Percentiles rank a stretch among this genome's conserved stretches.
Conservation (phyloP, 2,888 invertebrate genomes). For the Drosophila ustulata region DNA sequence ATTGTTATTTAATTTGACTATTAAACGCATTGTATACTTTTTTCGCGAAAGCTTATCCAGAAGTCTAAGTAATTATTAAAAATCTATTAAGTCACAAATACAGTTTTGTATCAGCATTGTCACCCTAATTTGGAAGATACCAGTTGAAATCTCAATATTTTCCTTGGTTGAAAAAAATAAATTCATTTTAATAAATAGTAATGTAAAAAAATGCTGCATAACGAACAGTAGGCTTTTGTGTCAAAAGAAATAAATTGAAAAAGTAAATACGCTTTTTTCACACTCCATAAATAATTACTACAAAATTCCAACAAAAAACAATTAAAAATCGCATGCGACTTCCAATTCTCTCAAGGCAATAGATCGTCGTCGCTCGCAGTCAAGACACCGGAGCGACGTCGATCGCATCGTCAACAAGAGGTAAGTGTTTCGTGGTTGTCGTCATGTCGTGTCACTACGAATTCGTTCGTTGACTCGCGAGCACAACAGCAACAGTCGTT, state of each 20-base stretch:
- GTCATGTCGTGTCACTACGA: conserved; percentile 74
- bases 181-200: too few species aligned
- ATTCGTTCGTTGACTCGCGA: conserved; percentile 81
- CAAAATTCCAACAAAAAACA: conserved; percentile 3
- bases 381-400: conserved; percentile 29
- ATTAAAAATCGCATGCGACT: conserved; percentile 67
- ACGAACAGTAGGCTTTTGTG: conserved; percentile 15
- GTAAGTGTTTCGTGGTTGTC: conserved; percentile 22
- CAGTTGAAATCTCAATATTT: too few species aligned
- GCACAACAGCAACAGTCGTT: conserved; percentile 45
- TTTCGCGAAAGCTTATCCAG: neutral
- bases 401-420: conserved; percentile 31
- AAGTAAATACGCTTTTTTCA: conserved; percentile 32
- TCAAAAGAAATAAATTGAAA: conserved; percentile 22
- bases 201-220: conserved; percentile 7
- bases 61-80: neutral
- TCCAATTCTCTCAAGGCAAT: conserved; percentile 33
- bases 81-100: too few species aligned
- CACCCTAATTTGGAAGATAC: too few species aligned
- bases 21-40: conserved; percentile 28
- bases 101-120: too few species aligned
- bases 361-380: conserved; percentile 22
- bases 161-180: too few species aligned
- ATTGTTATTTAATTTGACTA: conserved; percentile 62
- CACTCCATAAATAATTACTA: conserved; percentile 35